Evolutionary conservation across 1,140 invertebrate species (phyloP).

Genomic region (Geopemphigus sp.): DNA sequence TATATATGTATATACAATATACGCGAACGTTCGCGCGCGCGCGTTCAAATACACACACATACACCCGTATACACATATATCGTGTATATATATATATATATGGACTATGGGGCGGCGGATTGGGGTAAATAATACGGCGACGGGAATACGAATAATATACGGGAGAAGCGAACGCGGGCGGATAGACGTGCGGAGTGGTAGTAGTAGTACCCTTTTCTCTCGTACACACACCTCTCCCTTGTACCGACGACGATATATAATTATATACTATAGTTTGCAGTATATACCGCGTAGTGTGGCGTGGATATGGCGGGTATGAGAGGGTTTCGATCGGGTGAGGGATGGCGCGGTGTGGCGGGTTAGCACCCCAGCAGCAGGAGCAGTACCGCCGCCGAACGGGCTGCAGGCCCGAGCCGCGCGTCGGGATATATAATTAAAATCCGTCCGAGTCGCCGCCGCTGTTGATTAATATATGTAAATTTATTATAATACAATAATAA

Average conservation of each 20-base stretch:
- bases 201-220: slow-evolving; percentile 33
- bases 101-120: slow-evolving; percentile 9
- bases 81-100: too few species aligned
- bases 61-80: not conserved
- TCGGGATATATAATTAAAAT: slow-evolving; percentile 46
- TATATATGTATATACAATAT: not conserved
- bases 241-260: slow-evolving; percentile 33
- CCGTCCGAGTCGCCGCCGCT: slow-evolving; percentile 44
- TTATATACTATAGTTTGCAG: slow-evolving; percentile 41
- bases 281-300: slow-evolving; percentile 9
- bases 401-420: slow-evolving; percentile 20
- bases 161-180: not conserved
- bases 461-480: slow-evolving; percentile 46
- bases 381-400: not conserved
- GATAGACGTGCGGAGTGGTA: not conserved
- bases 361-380: slow-evolving; percentile 34
- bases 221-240: slow-evolving; percentile 38
- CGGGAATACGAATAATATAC: slow-evolving; percentile 29
- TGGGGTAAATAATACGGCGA: slow-evolving; percentile 30
- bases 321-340: not conserved
- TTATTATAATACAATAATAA: slow-evolving; percentile 47
- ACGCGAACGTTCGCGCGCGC: too few species aligned
- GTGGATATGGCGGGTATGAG: not conserved
- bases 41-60: not conserved
- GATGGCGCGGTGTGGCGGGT: not conserved